phyloP scores from a whole-genome alignment of 1,140 invertebrate species.

The Teleogryllus occipitalis region DNA sequence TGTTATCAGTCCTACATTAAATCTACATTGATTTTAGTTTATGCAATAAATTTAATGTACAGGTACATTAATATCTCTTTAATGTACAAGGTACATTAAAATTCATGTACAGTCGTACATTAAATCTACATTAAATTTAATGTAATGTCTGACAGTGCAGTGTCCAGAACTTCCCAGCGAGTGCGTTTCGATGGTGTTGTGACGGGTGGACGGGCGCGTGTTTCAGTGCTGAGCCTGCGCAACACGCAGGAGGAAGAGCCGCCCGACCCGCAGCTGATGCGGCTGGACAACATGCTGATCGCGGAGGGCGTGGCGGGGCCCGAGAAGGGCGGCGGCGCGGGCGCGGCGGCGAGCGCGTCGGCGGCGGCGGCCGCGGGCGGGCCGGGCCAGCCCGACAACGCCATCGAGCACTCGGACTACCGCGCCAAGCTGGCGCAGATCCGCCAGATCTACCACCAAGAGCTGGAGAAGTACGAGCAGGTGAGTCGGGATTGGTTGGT shows the following conservation, averaged over 20 bases:
- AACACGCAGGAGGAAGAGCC: conserved; percentile 98
- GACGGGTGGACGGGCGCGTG: conserved; percentile 22
- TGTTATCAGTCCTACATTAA: no score
- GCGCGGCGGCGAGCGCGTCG: conserved; percentile 80
- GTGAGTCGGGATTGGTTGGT: conserved; percentile 37
- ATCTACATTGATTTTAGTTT: no score
- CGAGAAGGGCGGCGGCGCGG: conserved; percentile 90
- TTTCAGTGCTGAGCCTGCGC: conserved; percentile 82
- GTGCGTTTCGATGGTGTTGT: no score
- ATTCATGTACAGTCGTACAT: no score
- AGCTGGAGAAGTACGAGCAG: conserved; percentile 98
- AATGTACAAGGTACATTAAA: no score
- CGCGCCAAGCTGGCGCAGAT: conserved; percentile 98
- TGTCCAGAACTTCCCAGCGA: no score
- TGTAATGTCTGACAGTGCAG: no score
- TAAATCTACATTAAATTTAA: no score
- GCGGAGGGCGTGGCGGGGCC: conserved; percentile 98
- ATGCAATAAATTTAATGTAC: no score
- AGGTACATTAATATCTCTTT: no score
- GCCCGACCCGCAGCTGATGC: conserved; percentile 96
- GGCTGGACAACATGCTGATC: conserved; percentile 99
- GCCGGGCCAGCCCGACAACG: conserved; percentile 77
- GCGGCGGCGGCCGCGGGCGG: conserved; percentile 71
- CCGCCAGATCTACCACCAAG: conserved; percentile 97
- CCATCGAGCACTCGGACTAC: conserved; percentile 98